Evolutionary conservation across 2,888 invertebrate species (phyloP).

Genomic region (Thecophora atra): DNA sequence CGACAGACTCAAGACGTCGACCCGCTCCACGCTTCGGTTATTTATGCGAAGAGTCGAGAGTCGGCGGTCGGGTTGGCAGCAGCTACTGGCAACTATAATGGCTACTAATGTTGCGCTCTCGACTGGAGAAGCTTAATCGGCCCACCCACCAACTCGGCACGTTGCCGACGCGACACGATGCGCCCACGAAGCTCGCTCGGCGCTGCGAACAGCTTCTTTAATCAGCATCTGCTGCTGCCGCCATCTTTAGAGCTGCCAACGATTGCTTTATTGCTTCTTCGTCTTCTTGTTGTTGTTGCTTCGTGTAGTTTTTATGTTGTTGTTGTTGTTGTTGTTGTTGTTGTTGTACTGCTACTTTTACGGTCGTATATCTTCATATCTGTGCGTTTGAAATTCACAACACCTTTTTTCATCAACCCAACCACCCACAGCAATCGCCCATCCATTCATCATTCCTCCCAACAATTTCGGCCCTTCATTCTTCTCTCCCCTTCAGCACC

Average conservation of each 20-base stretch:
- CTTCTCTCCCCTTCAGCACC: neutral
- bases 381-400: conserved; percentile 20
- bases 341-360: conserved; percentile 32
- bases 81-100: neutral
- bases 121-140: neutral
- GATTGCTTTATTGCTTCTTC: conserved; percentile 32
- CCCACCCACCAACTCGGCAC: conserved; percentile 5
- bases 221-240: conserved; percentile 33
- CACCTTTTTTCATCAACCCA: neutral
- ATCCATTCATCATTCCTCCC: neutral
- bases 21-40: neutral
- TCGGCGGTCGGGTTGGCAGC: neutral
- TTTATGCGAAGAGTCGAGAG: neutral
- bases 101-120: neutral
- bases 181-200: neutral
- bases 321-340: conserved; percentile 31
- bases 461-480: neutral
- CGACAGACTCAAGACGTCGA: conserved; percentile 2
- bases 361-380: conserved; percentile 36
- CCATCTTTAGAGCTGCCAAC: conserved; percentile 31
- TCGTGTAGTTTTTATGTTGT: neutral
- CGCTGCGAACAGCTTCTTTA: conserved; percentile 23
- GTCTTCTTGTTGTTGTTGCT: conserved; percentile 29
- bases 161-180: neutral
- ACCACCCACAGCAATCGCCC: conserved; percentile 15